phyloP scores from a whole-genome alignment of 2,888 invertebrate genomes.

The Liposcelis brunnea region DNA sequence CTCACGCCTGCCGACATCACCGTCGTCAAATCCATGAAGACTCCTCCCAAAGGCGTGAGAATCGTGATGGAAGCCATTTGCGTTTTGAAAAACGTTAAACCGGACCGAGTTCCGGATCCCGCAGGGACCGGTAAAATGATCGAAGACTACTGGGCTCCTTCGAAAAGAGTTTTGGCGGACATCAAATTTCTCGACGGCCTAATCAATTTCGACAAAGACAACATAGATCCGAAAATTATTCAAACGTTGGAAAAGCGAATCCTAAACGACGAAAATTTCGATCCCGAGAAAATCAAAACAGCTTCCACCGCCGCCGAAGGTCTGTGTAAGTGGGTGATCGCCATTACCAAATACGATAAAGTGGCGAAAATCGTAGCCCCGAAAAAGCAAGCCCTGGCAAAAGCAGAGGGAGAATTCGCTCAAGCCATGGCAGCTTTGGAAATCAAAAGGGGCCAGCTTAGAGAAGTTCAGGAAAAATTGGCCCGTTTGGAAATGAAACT shows the following conservation, averaged over 20 bases:
- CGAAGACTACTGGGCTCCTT: conserved; percentile 89
- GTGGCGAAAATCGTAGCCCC: conserved; percentile 86
- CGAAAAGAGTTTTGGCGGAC: conserved; percentile 74
- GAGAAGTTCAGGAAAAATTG: conserved; percentile 34
- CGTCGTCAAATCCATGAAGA: conserved; percentile 91
- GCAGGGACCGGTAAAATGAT: conserved; percentile 60
- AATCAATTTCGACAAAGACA: conserved; percentile 82
- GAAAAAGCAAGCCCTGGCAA: conserved; percentile 76
- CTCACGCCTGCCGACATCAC: conserved; percentile 81
- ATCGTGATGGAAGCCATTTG: conserved; percentile 92
- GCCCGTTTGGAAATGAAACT: conserved; percentile 13
- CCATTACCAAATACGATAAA: conserved; percentile 86
- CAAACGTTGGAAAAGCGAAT: conserved; percentile 68
- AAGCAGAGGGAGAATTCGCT: conserved; percentile 66
- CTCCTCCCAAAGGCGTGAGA: conserved; percentile 78
- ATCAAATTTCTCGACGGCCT: conserved; percentile 81
- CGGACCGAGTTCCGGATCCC: conserved; percentile 70
- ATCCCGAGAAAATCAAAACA: conserved; percentile 73
- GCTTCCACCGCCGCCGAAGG: conserved; percentile 85
- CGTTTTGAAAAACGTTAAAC: conserved; percentile 78
- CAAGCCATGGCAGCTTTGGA: conserved; percentile 56
- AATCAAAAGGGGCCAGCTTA: conserved; percentile 56
- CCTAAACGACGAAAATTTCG: conserved; percentile 68
- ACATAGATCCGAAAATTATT: conserved; percentile 69
- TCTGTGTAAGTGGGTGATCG: conserved; percentile 86